Conservation (phyloP, 2,888 invertebrate genomes). For the Euproctis similis region DNA sequence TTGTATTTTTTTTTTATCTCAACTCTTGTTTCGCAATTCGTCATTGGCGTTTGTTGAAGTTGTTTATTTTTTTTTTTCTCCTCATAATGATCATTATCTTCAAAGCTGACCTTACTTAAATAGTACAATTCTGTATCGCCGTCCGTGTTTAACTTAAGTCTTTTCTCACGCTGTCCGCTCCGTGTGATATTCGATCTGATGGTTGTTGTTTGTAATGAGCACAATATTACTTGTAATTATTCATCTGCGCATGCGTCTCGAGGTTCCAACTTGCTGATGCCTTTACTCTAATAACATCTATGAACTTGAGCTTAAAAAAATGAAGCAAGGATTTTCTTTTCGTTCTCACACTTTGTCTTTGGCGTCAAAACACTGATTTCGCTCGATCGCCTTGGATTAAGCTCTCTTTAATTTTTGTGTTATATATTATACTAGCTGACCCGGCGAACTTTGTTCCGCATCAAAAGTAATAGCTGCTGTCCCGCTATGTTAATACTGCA, state of each 20-base stretch:
- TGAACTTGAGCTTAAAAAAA: too few relatives aligned
- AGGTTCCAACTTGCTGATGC: conserved; percentile 19
- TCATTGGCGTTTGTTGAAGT: conserved; percentile 47
- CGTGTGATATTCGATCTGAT: conserved; percentile 28
- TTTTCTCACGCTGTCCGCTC: conserved; percentile 41
- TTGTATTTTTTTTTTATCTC: conserved; percentile 39
- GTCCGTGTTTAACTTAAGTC: conserved; percentile 21
- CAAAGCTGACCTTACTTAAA: conserved; percentile 40
- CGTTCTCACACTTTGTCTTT: too few relatives aligned
- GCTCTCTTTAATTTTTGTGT: too few relatives aligned
- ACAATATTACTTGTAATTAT: conserved; percentile 26
- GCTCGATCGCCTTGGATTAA: too few relatives aligned
- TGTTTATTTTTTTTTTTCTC: conserved; percentile 33
- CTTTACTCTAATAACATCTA: too few relatives aligned
- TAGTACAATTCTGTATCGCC: conserved; percentile 40
- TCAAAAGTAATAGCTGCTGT: too few relatives aligned
- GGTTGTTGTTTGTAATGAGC: conserved; percentile 23
- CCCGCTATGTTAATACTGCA: too few relatives aligned
- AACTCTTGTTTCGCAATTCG: conserved; percentile 45
- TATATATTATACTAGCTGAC: too few relatives aligned
- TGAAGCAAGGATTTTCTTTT: too few relatives aligned
- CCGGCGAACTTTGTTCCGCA: too few relatives aligned
- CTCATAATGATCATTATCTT: conserved; percentile 48
- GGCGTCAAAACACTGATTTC: too few relatives aligned
- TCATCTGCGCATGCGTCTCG: conserved; percentile 20